Evolutionary conservation across 2,797 vertebrate species (phyloP).

Genomic region (Channallabes apus): DNA sequence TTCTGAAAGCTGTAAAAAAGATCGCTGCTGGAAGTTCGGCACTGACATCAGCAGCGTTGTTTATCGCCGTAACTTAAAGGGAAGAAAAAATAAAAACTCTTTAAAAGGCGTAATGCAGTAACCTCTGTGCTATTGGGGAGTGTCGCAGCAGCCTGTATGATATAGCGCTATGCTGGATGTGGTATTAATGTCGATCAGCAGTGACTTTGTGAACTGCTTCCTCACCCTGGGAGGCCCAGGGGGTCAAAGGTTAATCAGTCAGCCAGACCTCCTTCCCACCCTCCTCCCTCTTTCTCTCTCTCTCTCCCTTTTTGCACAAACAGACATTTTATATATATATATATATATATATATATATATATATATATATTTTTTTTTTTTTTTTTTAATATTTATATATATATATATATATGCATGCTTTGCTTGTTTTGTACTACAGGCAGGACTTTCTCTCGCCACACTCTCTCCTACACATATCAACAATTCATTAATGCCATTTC

Average conservation of each 20-base stretch:
- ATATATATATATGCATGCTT: not conserved
- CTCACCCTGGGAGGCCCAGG: conserved; percentile 73
- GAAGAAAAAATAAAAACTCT: not conserved
- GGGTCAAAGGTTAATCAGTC: conserved; percentile 73
- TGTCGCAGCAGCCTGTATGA: not conserved
- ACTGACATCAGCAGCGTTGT: not conserved
- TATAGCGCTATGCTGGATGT: conserved; percentile 36
- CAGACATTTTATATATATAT: not conserved
- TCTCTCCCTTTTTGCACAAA: not conserved
- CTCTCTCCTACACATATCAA: conserved; percentile 5
- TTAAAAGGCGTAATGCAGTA: conserved; percentile 11
- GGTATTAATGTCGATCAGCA: conserved; percentile 62
- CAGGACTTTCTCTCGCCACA: not conserved
- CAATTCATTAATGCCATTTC: conserved; percentile 17
- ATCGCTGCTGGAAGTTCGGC: not conserved
- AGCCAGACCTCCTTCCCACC: conserved; percentile 56
- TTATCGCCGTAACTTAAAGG: not conserved
- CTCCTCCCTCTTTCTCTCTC: conserved; percentile 22
- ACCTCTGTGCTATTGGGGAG: conserved; percentile 22
- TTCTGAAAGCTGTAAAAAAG: not conserved
- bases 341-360: not conserved
- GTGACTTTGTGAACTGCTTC: conserved; percentile 68
- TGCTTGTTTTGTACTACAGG: not conserved
- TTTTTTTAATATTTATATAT: too few relatives aligned
- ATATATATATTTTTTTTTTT: too few relatives aligned